These are phyloP conservation scores for Chouioia cunea DNA, from an alignment of 2,888 invertebrate genomes.

Conservation along the genomic window DNA sequence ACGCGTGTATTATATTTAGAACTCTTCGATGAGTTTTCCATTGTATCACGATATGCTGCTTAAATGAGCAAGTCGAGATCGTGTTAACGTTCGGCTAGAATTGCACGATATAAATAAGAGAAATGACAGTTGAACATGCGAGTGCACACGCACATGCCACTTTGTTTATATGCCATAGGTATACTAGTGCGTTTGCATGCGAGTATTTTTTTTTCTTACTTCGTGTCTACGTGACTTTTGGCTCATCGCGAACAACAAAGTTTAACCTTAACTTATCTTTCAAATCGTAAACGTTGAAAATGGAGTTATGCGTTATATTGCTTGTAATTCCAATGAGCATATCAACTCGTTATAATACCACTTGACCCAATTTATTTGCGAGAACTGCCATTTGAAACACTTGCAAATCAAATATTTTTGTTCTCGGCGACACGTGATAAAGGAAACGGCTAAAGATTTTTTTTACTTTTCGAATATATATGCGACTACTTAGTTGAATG, in stretches of 20 bases:
- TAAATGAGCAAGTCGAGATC: constrained; percentile 3
- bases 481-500: no score
- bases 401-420: not conserved
- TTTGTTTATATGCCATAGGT: constrained; percentile 22
- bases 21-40: not conserved
- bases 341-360: not conserved
- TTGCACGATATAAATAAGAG: constrained; percentile 7
- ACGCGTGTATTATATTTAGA: no score
- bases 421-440: no score
- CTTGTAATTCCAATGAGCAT: no score
- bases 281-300: no score
- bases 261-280: constrained; percentile 20
- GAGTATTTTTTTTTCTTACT: not conserved
- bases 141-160: not conserved
- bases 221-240: constrained; percentile 31
- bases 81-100: constrained; percentile 19
- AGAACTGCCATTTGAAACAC: not conserved
- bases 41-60: constrained; percentile 7
- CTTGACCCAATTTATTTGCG: not conserved
- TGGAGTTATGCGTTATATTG: no score
- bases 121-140: constrained; percentile 18
- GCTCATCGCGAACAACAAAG: not conserved
- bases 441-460: no score
- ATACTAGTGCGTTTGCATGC: not conserved
- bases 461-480: no score